Base-by-base conservation (phyloP, 1,140 invertebrate species). In the Araneus ventricosus region DNA sequence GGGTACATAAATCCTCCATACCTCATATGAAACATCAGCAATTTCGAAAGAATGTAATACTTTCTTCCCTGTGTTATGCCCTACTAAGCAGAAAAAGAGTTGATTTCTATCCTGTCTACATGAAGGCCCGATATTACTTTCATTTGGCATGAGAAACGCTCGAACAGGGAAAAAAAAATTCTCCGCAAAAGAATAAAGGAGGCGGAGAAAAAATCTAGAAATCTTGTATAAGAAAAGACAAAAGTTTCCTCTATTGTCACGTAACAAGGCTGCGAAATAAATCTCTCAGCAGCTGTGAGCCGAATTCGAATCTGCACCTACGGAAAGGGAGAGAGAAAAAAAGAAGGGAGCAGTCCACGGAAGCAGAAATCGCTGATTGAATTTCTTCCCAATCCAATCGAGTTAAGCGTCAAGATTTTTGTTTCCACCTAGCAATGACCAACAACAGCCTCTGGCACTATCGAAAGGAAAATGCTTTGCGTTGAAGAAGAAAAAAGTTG, bases 301-400 rank as follows among this genome's bases (percentile, higher is more conserved):
- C 86, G 86, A 88, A 88, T 88, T 88, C 86, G 86, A 88, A 88
- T 88, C 86, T 59, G 86, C 86, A 67, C 37, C 37, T n/a, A 41
- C 10, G 8, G 17, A 52, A 41, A 41, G 17, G 45, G 39, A 80
- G 37, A 80, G 0, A 1, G n/a, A 41, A 37, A 41, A 41, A 27
- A 41, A 30, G 17, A 57, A 88, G 27, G 67, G 57, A 88, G 37
- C 20, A 37, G 59, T 88, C 61, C 86, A 88, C 30, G 59, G 61
- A 67, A 88, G 86, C 86, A 88, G 86, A 88, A 88, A 88, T 88
- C 86, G 86, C 59, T 88, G 86, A 88, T 88, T 88, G 86, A 88
- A 88, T 88, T 88, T 88, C 86, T 61, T 88, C 59, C 57, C 86
- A 34, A 88, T 88, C 86, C 86, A 88, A 88, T 88, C 86, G 86